Evolutionary conservation across 2,113 vertebrate genomes (phyloP).

Genomic region (Ranitomeya variabilis): DNA sequence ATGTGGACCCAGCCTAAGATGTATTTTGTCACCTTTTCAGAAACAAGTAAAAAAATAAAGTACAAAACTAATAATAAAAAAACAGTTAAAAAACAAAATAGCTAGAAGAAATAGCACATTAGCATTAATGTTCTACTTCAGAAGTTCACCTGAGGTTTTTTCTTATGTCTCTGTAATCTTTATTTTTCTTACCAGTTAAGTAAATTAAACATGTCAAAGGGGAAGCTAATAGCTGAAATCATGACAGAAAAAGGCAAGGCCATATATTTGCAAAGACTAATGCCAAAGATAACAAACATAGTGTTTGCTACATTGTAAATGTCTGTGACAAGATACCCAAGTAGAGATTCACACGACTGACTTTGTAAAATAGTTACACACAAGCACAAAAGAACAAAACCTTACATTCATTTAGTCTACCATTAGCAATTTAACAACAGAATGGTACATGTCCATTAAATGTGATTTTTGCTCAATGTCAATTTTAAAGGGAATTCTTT

Average conservation of each 20-base stretch:
- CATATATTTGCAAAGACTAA: neutral
- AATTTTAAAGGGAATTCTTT: neutral
- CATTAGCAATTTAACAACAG: neutral
- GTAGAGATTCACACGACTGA: neutral
- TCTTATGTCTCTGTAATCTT: neutral
- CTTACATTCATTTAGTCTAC: neutral
- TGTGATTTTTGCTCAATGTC: neutral
- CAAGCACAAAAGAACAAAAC: neutral
- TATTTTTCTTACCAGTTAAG: conserved; percentile 1
- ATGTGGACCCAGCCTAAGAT: too few species aligned
- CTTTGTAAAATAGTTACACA: neutral
- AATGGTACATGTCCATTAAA: neutral
- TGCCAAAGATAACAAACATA: neutral
- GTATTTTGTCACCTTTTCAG: too few species aligned
- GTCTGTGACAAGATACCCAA: neutral
- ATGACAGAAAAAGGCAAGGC: neutral
- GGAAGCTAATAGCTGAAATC: neutral
- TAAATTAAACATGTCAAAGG: neutral
- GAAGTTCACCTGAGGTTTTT: neutral
- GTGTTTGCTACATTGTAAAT: neutral
- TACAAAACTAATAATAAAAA: too few species aligned
- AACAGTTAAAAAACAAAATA: neutral
- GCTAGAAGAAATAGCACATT: neutral
- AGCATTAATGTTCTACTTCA: neutral
- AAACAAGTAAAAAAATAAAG: too few species aligned